phyloP scores from a whole-genome alignment of 2,888 invertebrate genomes.

The Patella caerulea region DNA sequence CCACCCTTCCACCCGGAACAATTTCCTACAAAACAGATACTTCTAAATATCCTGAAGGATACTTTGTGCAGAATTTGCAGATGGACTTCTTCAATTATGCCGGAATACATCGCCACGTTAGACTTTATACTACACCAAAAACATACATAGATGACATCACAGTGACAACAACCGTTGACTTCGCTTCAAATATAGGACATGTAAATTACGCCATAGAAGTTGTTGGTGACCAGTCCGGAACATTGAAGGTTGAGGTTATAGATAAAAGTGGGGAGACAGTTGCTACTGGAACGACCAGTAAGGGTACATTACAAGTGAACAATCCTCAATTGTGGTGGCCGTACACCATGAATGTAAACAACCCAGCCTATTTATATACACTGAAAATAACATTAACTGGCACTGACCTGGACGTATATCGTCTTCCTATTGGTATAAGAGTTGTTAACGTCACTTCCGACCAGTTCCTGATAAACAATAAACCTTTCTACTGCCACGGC shows the following conservation, averaged over 20 bases:
- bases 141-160: slow-evolving; percentile 88
- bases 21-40: slow-evolving; percentile 67
- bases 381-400: slow-evolving; percentile 39
- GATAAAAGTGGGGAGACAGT: slow-evolving; percentile 56
- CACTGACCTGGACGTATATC: slow-evolving; percentile 81
- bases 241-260: slow-evolving; percentile 44
- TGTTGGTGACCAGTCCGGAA: slow-evolving; percentile 24
- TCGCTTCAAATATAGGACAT: slow-evolving; percentile 38
- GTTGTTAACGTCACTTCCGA: slow-evolving; percentile 84
- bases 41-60: slow-evolving; percentile 76
- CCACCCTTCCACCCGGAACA: slow-evolving; percentile 91
- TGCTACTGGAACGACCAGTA: slow-evolving; percentile 64
- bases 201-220: slow-evolving; percentile 46
- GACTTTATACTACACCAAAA: slow-evolving; percentile 88
- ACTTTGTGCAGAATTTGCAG: slow-evolving; percentile 82
- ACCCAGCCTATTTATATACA: slow-evolving; percentile 51
- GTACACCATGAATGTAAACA: slow-evolving; percentile 79
- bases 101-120: slow-evolving; percentile 94
- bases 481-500: slow-evolving; percentile 90
- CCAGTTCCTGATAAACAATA: slow-evolving; percentile 83
- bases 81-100: slow-evolving; percentile 99
- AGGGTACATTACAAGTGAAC: slow-evolving; percentile 78
- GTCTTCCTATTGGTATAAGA: slow-evolving; percentile 89
- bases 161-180: slow-evolving; percentile 77
- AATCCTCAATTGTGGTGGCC: slow-evolving; percentile 93